A percentile compares a stretch with the other conserved stretches of the same genome.
phyloP scores from a whole-genome alignment of 2,888 invertebrate species.

The Isoperla grammatica region DNA sequence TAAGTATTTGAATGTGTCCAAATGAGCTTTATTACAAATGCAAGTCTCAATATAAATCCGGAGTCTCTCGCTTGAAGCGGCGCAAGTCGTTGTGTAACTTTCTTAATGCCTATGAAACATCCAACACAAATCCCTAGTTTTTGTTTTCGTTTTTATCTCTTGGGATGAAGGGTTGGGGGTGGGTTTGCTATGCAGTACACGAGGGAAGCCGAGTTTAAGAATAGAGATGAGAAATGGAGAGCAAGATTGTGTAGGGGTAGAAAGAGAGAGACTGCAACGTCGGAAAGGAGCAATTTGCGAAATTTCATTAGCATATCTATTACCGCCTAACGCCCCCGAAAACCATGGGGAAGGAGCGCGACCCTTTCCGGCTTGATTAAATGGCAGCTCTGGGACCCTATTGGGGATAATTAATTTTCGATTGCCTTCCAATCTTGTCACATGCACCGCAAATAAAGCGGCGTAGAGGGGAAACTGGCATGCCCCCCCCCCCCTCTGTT shows the following conservation, averaged over 20 bases:
- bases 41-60: too few relatives aligned
- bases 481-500: neutral
- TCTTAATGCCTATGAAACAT: constrained; percentile 15
- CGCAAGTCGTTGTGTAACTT: constrained; percentile 11
- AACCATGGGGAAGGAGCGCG: constrained; percentile 24
- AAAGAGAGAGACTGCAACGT: neutral
- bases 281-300: constrained; percentile 35
- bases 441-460: constrained; percentile 30
- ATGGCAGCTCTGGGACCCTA: constrained; percentile 32
- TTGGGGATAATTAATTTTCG: constrained; percentile 42
- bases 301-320: constrained; percentile 38
- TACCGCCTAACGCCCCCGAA: constrained; percentile 31
- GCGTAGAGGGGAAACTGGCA: constrained; percentile 21
- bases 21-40: too few relatives aligned
- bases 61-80: too few relatives aligned
- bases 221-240: constrained; percentile 9
- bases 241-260: neutral
- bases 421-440: constrained; percentile 37
- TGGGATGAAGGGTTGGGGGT: constrained; percentile 5
- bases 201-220: neutral
- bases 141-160: constrained; percentile 21
- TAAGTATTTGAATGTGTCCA: too few relatives aligned
- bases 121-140: constrained; percentile 7
- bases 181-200: neutral
- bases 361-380: constrained; percentile 33